A percentile compares a stretch with the other conserved stretches of the same genome.
These are phyloP conservation scores for Monochamus alternatus DNA, from an alignment of 2,888 invertebrate species.

Conservation along the genomic window DNA sequence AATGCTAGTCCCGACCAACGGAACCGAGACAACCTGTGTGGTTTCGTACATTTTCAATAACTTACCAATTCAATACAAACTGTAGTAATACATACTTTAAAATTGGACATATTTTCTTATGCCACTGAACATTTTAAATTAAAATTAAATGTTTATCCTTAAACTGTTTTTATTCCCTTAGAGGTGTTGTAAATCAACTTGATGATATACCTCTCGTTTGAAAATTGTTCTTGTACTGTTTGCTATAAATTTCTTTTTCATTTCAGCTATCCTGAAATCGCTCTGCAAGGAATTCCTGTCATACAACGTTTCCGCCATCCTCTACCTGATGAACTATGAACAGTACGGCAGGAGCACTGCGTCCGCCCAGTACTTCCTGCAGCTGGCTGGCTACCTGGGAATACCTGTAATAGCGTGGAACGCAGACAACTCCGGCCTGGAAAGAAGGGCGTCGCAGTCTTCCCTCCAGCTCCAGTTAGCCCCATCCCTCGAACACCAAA, in stretches of 20 bases:
- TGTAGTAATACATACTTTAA: too few relatives aligned
- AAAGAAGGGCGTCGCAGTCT: constrained; percentile 83
- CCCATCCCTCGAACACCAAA: constrained; percentile 97
- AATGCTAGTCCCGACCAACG: too few relatives aligned
- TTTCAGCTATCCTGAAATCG: constrained; percentile 88
- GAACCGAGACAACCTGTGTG: too few relatives aligned
- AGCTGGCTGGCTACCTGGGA: constrained; percentile 91
- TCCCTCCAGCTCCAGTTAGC: constrained; percentile 94
- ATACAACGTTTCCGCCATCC: constrained; percentile 91
- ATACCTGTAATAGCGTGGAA: constrained; percentile 99
- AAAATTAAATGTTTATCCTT: too few relatives aligned
- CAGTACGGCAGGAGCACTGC: constrained; percentile 94
- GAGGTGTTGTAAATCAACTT: too few relatives aligned
- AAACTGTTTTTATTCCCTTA: too few relatives aligned
- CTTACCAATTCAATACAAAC: too few relatives aligned
- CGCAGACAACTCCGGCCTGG: constrained; percentile 95
- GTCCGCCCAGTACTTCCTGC: constrained; percentile 94
- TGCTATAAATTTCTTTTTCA: constrained; percentile 12
- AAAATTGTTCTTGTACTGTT: too few relatives aligned
- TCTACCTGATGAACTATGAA: constrained; percentile 97
- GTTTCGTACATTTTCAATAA: too few relatives aligned
- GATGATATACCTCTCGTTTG: too few relatives aligned
- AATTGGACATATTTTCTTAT: too few relatives aligned
- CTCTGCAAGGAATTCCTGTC: constrained; percentile 92
- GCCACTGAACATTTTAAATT: too few relatives aligned